Evolutionary conservation across 1,140 invertebrate species (phyloP), one percentile per base, ranked within the genome.

Genomic region (Caerostris darwini): DNA sequence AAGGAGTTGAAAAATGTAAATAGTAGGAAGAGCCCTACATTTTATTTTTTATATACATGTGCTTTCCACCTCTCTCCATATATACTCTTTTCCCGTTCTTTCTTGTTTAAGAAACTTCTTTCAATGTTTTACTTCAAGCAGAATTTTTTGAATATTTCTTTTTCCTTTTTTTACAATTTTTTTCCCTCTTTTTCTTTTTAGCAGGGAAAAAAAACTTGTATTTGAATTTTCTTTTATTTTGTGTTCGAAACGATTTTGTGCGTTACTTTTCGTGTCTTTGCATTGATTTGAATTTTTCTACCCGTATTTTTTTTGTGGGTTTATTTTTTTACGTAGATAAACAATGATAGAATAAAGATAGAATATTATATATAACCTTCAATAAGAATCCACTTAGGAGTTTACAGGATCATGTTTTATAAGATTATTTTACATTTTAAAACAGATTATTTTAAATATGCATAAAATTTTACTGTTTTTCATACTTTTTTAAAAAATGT

Each of bases 1-100:
- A 34, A 64, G 34, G 61, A 14, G 56, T 61, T 71, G 67, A 77
- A 90, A 90, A 90, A 90, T 90, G 88, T 90, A 90, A 90, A 90
- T 77, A 77, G 64, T 14, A 59, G 53, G 56, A 57, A 17, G 61
- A 64, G 64, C 58, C 86, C 14, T 17, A 10, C 50, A 64, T 88
- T 85, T 88, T 88, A 64, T 61, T 83, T 83, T 58, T 83, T 77
- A 12, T 77, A 50, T 77, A 77, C 71, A 77, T 50, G 34, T 14
- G 10, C 71, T 12, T 50, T 67, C 34, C 50, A 34, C 71, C 71
- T 14, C 19, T 8, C 8, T 8, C 59, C 14, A 57, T n/a, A 5
- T 34, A 34, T 19, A 88, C 54, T 88, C 58, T 17, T 54, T 61
- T 88, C 54, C 6, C 61, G 8, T 87, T 34, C 12, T 64, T 77